These are phyloP conservation scores for Rugalucina vietnamica DNA, from an alignment of 2,888 invertebrate species.

Conservation along the genomic window DNA sequence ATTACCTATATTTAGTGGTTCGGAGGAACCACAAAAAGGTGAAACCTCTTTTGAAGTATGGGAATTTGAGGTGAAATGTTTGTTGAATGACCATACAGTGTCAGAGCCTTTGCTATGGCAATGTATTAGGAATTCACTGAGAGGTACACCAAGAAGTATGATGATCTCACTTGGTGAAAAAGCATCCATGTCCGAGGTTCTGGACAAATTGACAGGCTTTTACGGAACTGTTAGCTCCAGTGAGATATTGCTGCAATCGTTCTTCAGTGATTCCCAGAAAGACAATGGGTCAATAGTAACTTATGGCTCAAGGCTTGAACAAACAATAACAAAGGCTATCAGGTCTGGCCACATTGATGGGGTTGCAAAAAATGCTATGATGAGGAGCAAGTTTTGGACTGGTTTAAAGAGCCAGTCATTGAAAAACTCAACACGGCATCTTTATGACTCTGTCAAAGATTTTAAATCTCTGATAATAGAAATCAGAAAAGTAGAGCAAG, in stretches of 20 bases:
- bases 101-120: conserved; percentile 3
- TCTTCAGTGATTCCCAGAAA: conserved; percentile 32
- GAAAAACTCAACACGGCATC: conserved; percentile 34
- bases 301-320: conserved; percentile 47
- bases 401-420: conserved; percentile 22
- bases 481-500: conserved; percentile 27
- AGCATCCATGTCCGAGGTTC: conserved; percentile 18
- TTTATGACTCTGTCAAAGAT: conserved; percentile 38
- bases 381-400: conserved; percentile 48
- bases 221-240: conserved; percentile 36
- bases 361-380: conserved; percentile 37
- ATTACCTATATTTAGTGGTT: conserved; percentile 33
- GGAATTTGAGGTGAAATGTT: conserved; percentile 30
- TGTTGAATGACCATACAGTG: conserved; percentile 13
- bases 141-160: conserved; percentile 40
- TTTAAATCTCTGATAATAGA: conserved; percentile 35
- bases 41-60: conserved; percentile 35
- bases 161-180: conserved; percentile 36
- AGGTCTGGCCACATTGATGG: conserved; percentile 25
- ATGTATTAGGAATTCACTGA: conserved; percentile 30
- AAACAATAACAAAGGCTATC: conserved; percentile 30
- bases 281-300: conserved; percentile 33
- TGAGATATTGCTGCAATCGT: conserved; percentile 43
- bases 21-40: conserved; percentile 41
- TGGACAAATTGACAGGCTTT: conserved; percentile 27